Evolutionary conservation across 2,888 invertebrate species (phyloP), one percentile per base, ranked within the genome.

Genomic region (Micoletzkya japonica): DNA sequence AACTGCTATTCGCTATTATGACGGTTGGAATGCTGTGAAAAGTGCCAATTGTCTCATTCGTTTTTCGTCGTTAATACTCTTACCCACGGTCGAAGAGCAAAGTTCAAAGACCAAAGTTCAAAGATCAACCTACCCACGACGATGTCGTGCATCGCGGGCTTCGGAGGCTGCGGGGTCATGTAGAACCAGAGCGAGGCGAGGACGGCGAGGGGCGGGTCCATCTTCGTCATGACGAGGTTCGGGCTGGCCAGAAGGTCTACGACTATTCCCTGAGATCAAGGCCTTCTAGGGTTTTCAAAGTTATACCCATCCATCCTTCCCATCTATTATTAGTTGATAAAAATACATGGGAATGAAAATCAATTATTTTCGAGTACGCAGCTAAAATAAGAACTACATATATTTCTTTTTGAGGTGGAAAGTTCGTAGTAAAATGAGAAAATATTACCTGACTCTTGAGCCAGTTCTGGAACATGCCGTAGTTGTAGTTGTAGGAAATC

Each of bases 121-220:
- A 14, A 39, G 26, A 14, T 32, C 26, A 34, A 0, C 71, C 30
- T 64, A 77, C 85, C 85, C 76, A 84, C 76, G 4, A 85, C 77
- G 39, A 85, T 83, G 66, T 85, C 85, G 72, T 85, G 85, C 85
- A 85, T 85, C 17, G 85, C 81, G 2, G 85, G 85, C 58, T 85
- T 85, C 36, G 85, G 85, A 26, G 85, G 85, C 63, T 85, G 85
- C 6, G 85, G 83, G 17, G 85, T 85, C 85, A 85, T 85, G 72
- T 84, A 85, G 73, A 83, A 83, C 67, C 67, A 67, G 14, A 76
- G 57, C 1, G 80, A 80, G 30, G 82, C 81, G 73, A 81, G 69
- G 2, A 82, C 72, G 1, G 81, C 81, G 52, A 82, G 75, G 20
- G 82, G 82, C 7, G 82, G 82, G 58, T 81, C 77, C 75, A 77